Percentiles rank a stretch among this genome's conserved stretches.
Evolutionary conservation across 2,888 invertebrate genomes (phyloP).

Genomic region (Idaea dimidiata): DNA sequence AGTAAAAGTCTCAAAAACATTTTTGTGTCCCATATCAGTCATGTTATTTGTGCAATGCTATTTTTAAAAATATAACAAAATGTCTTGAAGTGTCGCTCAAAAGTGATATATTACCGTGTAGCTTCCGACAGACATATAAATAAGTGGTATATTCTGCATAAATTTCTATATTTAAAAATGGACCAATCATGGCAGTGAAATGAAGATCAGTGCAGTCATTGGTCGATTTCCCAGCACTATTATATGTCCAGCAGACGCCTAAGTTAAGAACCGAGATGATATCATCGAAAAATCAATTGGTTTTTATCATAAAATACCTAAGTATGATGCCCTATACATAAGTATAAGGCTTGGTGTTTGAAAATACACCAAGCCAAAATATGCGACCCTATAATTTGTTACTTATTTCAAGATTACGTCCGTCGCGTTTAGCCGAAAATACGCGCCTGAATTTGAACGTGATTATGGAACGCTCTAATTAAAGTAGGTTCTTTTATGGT

Average conservation of each 20-base stretch:
- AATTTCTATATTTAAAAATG: slow-evolving; percentile 71
- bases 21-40: slow-evolving; percentile 78
- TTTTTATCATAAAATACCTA: slow-evolving; percentile 19
- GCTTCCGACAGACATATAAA: slow-evolving; percentile 79
- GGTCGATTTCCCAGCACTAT: slow-evolving; percentile 64
- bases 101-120: slow-evolving; percentile 69
- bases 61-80: slow-evolving; percentile 70
- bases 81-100: slow-evolving; percentile 80
- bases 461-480: too few species aligned
- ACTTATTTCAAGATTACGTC: too few species aligned
- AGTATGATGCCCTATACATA: slow-evolving; percentile 3
- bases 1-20: slow-evolving; percentile 77
- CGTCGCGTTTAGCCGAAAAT: too few species aligned
- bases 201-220: slow-evolving; percentile 74
- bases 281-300: slow-evolving; percentile 66
- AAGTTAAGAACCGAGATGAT: slow-evolving; percentile 65
- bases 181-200: slow-evolving; percentile 80
- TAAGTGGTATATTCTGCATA: slow-evolving; percentile 61
- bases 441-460: too few species aligned
- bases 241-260: slow-evolving; percentile 78
- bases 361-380: too few species aligned
- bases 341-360: too few species aligned
- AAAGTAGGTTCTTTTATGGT: too few species aligned
- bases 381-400: too few species aligned
- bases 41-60: slow-evolving; percentile 76